A percentile compares a stretch with the other conserved stretches of the same genome.
phyloP scores from a whole-genome alignment of 2,797 vertebrate species.

The Poeciliopsis turneri region DNA sequence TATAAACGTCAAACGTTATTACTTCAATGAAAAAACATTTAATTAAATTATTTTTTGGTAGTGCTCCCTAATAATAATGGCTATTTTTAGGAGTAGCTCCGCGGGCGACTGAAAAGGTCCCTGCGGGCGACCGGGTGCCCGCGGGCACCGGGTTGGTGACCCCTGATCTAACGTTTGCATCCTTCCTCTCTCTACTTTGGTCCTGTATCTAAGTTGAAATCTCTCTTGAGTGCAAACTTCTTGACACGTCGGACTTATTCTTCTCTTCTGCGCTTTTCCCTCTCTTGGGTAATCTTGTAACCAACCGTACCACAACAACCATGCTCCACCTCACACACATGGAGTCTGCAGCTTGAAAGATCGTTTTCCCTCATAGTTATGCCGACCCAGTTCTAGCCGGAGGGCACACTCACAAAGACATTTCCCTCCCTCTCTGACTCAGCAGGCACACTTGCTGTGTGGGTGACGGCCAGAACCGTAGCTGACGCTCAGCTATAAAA shows the following conservation, averaged over 20 bases:
- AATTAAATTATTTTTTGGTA: too few relatives aligned
- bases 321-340: not conserved
- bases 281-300: conserved; percentile 1
- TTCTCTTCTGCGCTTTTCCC: not conserved
- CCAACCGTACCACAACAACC: not conserved
- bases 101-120: too few relatives aligned
- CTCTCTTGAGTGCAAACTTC: not conserved
- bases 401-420: conserved; percentile 35
- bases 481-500: conserved; percentile 48
- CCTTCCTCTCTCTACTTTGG: not conserved
- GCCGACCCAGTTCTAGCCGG: conserved; percentile 32
- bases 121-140: too few relatives aligned
- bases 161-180: not conserved
- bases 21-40: too few relatives aligned
- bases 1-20: too few relatives aligned
- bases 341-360: conserved; percentile 2
- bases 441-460: conserved; percentile 65
- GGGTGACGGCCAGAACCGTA: conserved; percentile 51
- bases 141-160: too few relatives aligned
- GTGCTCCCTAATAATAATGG: too few relatives aligned
- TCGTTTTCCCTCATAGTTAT: conserved; percentile 32
- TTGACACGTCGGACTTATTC: not conserved
- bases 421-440: conserved; percentile 57
- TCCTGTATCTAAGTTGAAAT: not conserved
- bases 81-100: too few relatives aligned